Evolutionary conservation across 2,113 vertebrate genomes (phyloP).

Genomic region (Scolopax mira): DNA sequence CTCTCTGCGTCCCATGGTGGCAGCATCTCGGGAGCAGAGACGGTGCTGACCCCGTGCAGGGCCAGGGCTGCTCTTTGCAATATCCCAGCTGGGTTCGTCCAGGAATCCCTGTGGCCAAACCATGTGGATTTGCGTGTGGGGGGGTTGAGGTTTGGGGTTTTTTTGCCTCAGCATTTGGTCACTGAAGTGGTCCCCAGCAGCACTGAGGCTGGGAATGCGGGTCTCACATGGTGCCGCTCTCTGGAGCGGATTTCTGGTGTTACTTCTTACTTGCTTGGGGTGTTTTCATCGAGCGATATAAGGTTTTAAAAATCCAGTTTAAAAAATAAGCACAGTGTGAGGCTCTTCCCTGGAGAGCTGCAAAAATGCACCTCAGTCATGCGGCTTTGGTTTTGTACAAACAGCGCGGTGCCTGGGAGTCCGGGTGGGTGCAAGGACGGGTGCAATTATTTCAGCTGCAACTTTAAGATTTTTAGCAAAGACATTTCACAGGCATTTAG

Average conservation of each 20-base stretch:
- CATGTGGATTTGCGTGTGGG: accelerated
- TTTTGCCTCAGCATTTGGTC: accelerated
- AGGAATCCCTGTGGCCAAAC: accelerated
- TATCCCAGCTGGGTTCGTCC: not conserved
- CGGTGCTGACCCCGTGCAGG: accelerated
- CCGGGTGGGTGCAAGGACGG: not conserved
- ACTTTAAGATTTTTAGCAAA: not conserved
- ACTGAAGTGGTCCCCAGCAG: accelerated
- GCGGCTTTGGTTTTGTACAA: not conserved
- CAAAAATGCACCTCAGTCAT: accelerated
- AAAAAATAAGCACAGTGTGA: not conserved
- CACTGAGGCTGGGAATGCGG: not conserved
- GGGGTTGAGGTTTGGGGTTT: not conserved
- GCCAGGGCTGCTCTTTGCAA: not conserved
- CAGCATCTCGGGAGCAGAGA: not conserved
- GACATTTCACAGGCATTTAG: accelerated
- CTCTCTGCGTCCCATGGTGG: accelerated
- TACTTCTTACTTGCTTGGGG: not conserved
- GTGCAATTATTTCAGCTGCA: not conserved
- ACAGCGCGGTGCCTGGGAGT: accelerated
- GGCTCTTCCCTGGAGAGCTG: not conserved
- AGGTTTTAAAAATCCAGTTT: accelerated
- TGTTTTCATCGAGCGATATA: accelerated
- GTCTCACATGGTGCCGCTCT: accelerated
- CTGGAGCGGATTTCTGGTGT: accelerated